These are phyloP conservation scores for Morone saxatilis DNA, from an alignment of 2,113 vertebrate species.

Conservation along the genomic window DNA sequence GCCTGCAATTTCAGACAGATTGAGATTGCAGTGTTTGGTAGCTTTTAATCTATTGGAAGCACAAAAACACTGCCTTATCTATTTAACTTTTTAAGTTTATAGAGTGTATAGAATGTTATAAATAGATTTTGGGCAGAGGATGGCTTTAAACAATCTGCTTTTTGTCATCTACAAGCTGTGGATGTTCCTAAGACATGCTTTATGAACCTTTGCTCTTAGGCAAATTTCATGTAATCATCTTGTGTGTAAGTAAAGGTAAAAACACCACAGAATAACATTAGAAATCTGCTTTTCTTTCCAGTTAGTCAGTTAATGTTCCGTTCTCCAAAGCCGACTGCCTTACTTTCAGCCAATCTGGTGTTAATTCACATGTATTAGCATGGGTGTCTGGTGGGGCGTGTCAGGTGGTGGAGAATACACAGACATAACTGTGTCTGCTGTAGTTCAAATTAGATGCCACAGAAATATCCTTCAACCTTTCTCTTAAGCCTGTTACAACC, in stretches of 20 bases:
- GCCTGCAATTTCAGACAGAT: not conserved
- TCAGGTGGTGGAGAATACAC: slow-evolving; percentile 55
- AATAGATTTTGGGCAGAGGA: not conserved
- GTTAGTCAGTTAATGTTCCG: not conserved
- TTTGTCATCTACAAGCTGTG: not conserved
- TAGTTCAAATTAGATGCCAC: slow-evolving; percentile 81
- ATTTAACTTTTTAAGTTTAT: not conserved
- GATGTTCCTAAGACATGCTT: not conserved
- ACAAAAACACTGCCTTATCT: not conserved
- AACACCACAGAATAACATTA: not conserved
- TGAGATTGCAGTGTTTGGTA: not conserved
- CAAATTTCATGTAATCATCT: not conserved
- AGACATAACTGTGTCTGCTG: slow-evolving; percentile 74
- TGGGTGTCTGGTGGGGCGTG: slow-evolving; percentile 42
- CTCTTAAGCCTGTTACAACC: slow-evolving; percentile 84
- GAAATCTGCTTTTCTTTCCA: not conserved
- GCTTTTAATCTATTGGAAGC: not conserved
- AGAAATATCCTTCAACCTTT: slow-evolving; percentile 83
- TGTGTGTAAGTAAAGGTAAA: not conserved
- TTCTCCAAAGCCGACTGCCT: not conserved
- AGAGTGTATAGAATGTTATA: not conserved
- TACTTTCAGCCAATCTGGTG: slow-evolving; percentile 33
- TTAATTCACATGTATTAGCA: slow-evolving; percentile 62
- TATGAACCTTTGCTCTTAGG: not conserved
- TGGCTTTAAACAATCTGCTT: not conserved